Evolutionary conservation across 2,797 vertebrate genomes (phyloP).

Genomic region (Centroberyx gerrardi): DNA sequence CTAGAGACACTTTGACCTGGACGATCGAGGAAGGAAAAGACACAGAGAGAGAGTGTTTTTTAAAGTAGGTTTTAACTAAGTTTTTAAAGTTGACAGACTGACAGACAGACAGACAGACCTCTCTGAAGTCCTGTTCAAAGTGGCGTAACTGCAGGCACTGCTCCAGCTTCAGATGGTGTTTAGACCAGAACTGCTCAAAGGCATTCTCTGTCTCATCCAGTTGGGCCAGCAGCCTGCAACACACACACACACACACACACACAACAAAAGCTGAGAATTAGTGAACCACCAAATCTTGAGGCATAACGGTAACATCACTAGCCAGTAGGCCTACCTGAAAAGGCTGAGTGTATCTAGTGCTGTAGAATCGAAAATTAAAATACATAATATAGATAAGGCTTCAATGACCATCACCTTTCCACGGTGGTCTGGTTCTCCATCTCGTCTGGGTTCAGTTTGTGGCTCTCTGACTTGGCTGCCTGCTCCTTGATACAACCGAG

Average conservation of each 20-base stretch:
- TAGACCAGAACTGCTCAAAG: conserved; percentile 94
- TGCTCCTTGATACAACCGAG: conserved; percentile 92
- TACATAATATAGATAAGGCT: neutral
- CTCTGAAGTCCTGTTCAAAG: conserved; percentile 95
- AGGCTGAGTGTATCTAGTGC: neutral
- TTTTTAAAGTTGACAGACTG: neutral
- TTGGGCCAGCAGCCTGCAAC: conserved; percentile 91
- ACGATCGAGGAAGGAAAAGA: neutral
- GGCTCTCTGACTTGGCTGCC: conserved; percentile 84
- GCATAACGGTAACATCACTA: too few relatives aligned
- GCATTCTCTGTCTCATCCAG: conserved; percentile 95
- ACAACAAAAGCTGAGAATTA: neutral
- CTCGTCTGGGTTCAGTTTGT: conserved; percentile 91
- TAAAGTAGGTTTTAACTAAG: conserved; percentile 1
- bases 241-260: conserved; percentile 46
- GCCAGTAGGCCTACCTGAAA: too few relatives aligned
- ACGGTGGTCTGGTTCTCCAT: conserved; percentile 93
- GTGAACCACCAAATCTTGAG: too few relatives aligned
- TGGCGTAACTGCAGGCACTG: conserved; percentile 94
- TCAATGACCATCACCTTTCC: conserved; percentile 86
- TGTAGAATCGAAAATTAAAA: neutral
- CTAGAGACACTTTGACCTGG: conserved; percentile 91
- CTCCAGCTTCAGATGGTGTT: conserved; percentile 93
- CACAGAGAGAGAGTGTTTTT: conserved; percentile 23
- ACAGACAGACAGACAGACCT: conserved; percentile 79